phyloP scores from a whole-genome alignment of 1,140 invertebrate genomes.

The Drosophila subpulchrella region DNA sequence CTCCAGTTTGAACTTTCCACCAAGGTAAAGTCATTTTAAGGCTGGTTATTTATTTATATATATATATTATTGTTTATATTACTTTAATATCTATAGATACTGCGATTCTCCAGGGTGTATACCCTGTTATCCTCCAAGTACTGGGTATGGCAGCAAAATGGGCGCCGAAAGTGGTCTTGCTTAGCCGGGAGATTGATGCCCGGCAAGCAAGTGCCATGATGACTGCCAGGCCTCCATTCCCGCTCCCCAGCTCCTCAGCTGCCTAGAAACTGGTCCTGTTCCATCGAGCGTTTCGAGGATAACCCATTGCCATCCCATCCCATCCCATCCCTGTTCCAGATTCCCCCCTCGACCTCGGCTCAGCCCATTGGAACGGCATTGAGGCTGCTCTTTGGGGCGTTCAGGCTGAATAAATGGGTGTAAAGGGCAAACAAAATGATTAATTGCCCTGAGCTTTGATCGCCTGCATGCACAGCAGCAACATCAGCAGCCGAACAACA shows the following conservation, averaged over 20 bases:
- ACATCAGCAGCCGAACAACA: slow-evolving; percentile 28
- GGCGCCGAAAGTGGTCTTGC: slow-evolving; percentile 65
- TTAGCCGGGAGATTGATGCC: slow-evolving; percentile 70
- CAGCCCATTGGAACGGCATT: slow-evolving; percentile 18
- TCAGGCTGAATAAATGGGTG: slow-evolving; percentile 83
- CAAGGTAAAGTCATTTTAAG: too few relatives aligned
- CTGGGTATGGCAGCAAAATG: slow-evolving; percentile 56
- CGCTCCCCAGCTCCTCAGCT: neutral
- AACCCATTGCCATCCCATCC: slow-evolving; percentile 46
- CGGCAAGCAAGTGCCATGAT: slow-evolving; percentile 53
- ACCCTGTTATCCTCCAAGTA: neutral
- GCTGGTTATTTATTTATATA: too few relatives aligned
- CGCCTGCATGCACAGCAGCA: slow-evolving; percentile 76
- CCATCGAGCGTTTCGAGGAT: slow-evolving; percentile 46
- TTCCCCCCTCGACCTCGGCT: too few relatives aligned
- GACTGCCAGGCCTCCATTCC: slow-evolving; percentile 37
- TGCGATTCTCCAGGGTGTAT: neutral
- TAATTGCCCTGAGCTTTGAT: slow-evolving; percentile 84
- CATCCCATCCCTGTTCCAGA: slow-evolving; percentile 16
- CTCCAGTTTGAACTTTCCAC: too few relatives aligned
- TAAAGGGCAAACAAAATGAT: slow-evolving; percentile 84
- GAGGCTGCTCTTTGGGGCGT: slow-evolving; percentile 71
- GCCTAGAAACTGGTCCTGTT: slow-evolving; percentile 42
- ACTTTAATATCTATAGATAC: too few relatives aligned
- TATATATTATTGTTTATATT: neutral